These are phyloP conservation scores for Lordiphosa clarofinis DNA, from an alignment of 1,140 invertebrate genomes.

Conservation along the genomic window DNA sequence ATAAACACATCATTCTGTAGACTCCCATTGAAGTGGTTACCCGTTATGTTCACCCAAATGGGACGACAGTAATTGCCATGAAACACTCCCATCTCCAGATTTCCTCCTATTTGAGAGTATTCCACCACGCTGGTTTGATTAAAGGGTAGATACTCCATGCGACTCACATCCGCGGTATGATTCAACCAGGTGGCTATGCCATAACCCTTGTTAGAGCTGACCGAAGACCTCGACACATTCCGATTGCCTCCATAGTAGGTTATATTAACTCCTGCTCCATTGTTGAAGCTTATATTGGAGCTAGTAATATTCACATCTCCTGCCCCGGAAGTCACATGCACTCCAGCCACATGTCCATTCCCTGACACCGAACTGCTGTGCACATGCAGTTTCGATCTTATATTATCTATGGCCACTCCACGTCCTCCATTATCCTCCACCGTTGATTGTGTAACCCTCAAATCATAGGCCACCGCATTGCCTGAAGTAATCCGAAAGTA, in stretches of 20 bases:
- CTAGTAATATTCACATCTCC: constrained; percentile 96
- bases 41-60: constrained; percentile 91
- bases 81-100: constrained; percentile 91
- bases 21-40: constrained; percentile 90
- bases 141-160: constrained; percentile 86
- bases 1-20: constrained; percentile 88
- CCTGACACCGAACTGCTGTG: constrained; percentile 90
- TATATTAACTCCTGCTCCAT: constrained; percentile 94
- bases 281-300: constrained; percentile 93
- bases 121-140: constrained; percentile 92
- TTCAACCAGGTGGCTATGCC: constrained; percentile 95
- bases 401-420: constrained; percentile 92
- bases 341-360: constrained; percentile 92
- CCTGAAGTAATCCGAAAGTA: constrained; percentile 89
- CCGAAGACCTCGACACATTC: constrained; percentile 90
- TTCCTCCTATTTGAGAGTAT: constrained; percentile 91
- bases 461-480: constrained; percentile 90
- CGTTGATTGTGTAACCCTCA: constrained; percentile 91
- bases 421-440: constrained; percentile 95
- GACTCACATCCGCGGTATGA: constrained; percentile 86
- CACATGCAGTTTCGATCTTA: constrained; percentile 89
- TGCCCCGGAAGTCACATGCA: constrained; percentile 91
- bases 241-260: constrained; percentile 94
- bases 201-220: constrained; percentile 90
- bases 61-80: constrained; percentile 88